Conservation (phyloP, 1,140 invertebrate genomes). For the Eueides isabella region DNA sequence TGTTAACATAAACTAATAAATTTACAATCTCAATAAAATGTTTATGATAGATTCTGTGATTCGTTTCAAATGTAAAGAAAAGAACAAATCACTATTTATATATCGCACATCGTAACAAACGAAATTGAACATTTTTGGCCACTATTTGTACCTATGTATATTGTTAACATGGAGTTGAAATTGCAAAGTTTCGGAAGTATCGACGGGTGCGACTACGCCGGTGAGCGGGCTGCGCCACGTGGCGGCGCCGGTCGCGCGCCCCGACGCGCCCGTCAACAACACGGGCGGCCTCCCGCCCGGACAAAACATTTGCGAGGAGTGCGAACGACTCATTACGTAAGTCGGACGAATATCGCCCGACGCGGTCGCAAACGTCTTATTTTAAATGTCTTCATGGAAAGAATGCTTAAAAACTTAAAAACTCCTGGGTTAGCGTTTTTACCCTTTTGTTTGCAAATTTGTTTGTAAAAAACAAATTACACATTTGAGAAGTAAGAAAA, state of each 20-base stretch:
- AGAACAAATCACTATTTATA: too few relatives aligned
- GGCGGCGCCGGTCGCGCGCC: constrained; percentile 87
- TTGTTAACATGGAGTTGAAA: constrained; percentile 12
- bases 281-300: constrained; percentile 89
- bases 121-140: neutral
- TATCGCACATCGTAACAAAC: too few relatives aligned
- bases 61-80: neutral
- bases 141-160: neutral
- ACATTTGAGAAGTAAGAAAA: neutral
- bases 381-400: neutral
- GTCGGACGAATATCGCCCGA: constrained; percentile 81
- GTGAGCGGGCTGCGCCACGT: constrained; percentile 85
- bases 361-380: constrained; percentile 67
- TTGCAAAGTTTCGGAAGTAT: constrained; percentile 49
- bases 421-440: constrained; percentile 9
- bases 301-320: constrained; percentile 96
- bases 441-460: neutral
- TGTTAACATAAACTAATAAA: constrained; percentile 7
- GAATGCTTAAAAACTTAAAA: neutral
- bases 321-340: constrained; percentile 97
- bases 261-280: constrained; percentile 85
- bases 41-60: neutral
- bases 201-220: constrained; percentile 56
- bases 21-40: neutral
- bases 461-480: neutral